Base-by-base conservation (phyloP, 2,797 vertebrate genomes). In the Zalophus californianus region DNA sequence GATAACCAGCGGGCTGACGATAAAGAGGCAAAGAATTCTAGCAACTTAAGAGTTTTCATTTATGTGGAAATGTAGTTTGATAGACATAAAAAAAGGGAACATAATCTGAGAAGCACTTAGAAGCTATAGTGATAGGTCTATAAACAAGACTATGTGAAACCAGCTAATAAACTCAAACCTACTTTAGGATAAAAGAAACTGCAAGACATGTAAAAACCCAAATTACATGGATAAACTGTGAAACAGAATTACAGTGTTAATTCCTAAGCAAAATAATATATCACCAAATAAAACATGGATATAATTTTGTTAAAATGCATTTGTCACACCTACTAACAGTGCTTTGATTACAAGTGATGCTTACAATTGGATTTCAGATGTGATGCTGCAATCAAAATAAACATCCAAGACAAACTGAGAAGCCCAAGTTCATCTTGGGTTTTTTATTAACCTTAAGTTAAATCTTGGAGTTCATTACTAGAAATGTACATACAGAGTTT, bases 1-100 rank as follows among this genome's bases (percentile, higher is more conserved):
- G n/a, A 89, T 94, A 92, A 52, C 72, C 44, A 92, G 84, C 25
- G 91, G 68, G 50, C 66, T 86, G 68, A 96, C 32, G 41, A 92
- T 78, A 93, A 96, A 75, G 35, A 77, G 18, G 29, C 50, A 95
- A 97, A 91, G 41, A 93, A 86, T 90, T 85, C 48, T 35, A 93
- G 73, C 78, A 84, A 92, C 38, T 90, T 87, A 50, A 64, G 68
- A 94, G 75, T 62, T 90, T 90, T 73, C 56, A 44, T 90, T 97
- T 94, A 87, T 97, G 91, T 83, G 75, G 88, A 96, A 97, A 86
- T 16, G 64, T 56, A 62, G 60, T 92, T 94, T 90, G 75, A 90
- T 14, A 94, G 84, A 96, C 80, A 90, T 95, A 96, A 97, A 97
- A 97, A 97, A 97, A 96, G 27, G 41, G 29, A 92, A 50, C 85